These are phyloP conservation scores for Beris chalybata DNA, from an alignment of 2,888 invertebrate species.

Conservation along the genomic window DNA sequence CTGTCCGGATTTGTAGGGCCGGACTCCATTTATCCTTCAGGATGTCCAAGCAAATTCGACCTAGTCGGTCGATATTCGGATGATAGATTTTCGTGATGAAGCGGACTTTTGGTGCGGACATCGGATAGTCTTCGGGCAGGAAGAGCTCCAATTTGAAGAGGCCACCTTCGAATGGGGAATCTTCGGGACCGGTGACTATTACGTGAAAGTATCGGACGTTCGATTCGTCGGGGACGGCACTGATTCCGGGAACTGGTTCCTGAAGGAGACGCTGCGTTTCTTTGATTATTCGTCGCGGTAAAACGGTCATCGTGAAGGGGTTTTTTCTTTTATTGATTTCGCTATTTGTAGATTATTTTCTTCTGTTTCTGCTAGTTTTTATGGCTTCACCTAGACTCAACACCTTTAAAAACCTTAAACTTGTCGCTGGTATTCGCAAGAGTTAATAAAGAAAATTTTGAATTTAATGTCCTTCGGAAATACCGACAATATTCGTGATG, in stretches of 20 bases:
- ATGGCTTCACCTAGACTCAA: too few species aligned
- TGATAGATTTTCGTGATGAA: slow-evolving; percentile 99
- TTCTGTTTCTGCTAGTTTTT: too few species aligned
- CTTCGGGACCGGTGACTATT: slow-evolving; percentile 87
- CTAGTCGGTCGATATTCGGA: slow-evolving; percentile 98
- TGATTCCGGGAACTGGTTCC: slow-evolving; percentile 96
- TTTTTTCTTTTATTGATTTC: slow-evolving; percentile 35
- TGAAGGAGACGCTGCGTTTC: slow-evolving; percentile 94
- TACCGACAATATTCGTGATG: too few species aligned
- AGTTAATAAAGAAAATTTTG: too few species aligned
- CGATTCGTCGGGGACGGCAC: slow-evolving; percentile 89
- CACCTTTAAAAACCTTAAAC: too few species aligned
- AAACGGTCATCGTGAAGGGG: slow-evolving; percentile 66
- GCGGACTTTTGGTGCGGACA: slow-evolving; percentile 98
- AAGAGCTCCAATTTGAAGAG: slow-evolving; percentile 96
- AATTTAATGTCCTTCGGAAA: too few species aligned
- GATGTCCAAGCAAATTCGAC: slow-evolving; percentile 97
- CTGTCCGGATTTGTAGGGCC: slow-evolving; percentile 96
- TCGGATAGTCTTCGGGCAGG: slow-evolving; percentile 98
- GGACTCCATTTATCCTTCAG: slow-evolving; percentile 98
- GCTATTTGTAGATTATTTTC: slow-evolving; percentile 8
- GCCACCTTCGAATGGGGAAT: slow-evolving; percentile 96
- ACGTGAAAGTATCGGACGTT: slow-evolving; percentile 98
- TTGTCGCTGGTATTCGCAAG: too few species aligned
- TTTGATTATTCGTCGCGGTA: slow-evolving; percentile 88